Percentiles rank a stretch among this genome's conserved stretches.
phyloP scores from a whole-genome alignment of 2,797 vertebrate genomes.

The Pseudochromis fuscus region DNA sequence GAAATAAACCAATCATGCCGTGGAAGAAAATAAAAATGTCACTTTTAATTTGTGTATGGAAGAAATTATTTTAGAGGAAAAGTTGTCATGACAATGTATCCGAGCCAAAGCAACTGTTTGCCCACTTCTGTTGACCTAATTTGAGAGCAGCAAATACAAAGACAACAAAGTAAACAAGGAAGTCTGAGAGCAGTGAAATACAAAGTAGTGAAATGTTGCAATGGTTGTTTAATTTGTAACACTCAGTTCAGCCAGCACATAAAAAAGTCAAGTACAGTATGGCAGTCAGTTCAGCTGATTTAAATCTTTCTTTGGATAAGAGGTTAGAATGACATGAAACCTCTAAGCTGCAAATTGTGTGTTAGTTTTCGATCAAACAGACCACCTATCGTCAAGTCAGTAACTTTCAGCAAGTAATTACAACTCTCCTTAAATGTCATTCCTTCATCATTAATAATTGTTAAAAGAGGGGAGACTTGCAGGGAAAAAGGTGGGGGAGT shows the following conservation, averaged over 20 bases:
- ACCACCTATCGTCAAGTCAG: conserved; percentile 38
- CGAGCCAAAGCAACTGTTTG: conserved; percentile 17
- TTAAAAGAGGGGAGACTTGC: conserved; percentile 32
- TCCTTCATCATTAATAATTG: conserved; percentile 63
- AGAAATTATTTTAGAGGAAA: not conserved
- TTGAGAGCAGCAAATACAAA: conserved; percentile 1
- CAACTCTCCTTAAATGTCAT: conserved; percentile 52
- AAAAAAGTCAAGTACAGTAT: not conserved
- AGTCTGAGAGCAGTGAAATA: not conserved
- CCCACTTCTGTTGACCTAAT: conserved; percentile 4
- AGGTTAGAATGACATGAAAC: conserved; percentile 27
- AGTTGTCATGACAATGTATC: conserved; percentile 15
- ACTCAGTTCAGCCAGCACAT: not conserved
- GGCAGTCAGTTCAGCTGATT: conserved; percentile 14
- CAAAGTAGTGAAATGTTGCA: conserved; percentile 6
- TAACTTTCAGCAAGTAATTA: conserved; percentile 65
- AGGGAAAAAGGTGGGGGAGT: conserved; percentile 39
- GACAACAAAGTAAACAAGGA: conserved; percentile 1
- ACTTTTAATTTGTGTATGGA: not conserved
- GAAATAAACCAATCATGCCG: not conserved
- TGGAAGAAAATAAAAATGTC: not conserved
- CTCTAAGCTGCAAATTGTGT: conserved; percentile 15
- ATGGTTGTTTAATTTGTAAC: not conserved
- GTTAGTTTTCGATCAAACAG: conserved; percentile 57
- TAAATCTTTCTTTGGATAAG: conserved; percentile 19